Conservation (phyloP, 2,888 invertebrate species). For the Calameuta pallipes region DNA sequence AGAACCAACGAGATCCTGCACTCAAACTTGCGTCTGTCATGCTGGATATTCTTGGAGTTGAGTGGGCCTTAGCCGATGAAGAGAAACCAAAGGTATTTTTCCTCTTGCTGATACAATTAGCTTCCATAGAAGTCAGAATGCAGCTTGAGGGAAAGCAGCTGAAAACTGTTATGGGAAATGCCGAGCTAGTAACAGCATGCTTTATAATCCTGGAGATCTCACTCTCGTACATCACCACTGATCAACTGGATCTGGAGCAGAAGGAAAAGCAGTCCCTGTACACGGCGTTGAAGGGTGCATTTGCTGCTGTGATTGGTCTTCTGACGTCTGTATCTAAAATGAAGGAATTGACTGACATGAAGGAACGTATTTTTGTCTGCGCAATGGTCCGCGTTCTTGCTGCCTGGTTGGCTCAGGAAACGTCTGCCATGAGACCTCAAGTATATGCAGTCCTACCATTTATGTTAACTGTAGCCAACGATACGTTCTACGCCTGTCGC, state of each 20-base stretch:
- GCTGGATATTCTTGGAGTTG: conserved; percentile 84
- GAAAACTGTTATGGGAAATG: conserved; percentile 81
- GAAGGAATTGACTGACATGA: conserved; percentile 74
- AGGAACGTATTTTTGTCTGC: conserved; percentile 83
- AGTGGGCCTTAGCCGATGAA: conserved; percentile 85
- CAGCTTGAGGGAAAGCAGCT: conserved; percentile 88
- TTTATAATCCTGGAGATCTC: conserved; percentile 85
- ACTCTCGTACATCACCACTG: conserved; percentile 82
- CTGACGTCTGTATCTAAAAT: conserved; percentile 80
- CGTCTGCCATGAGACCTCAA: conserved; percentile 86
- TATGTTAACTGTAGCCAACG: conserved; percentile 82
- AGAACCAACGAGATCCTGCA: conserved; percentile 90
- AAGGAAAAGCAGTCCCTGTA: conserved; percentile 93
- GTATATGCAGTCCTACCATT: conserved; percentile 85
- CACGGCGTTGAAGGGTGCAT: conserved; percentile 89
- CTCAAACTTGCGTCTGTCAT: conserved; percentile 84
- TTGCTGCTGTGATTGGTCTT: conserved; percentile 82
- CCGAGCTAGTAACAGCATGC: conserved; percentile 84
- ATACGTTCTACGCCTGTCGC: conserved; percentile 82
- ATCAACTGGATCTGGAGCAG: conserved; percentile 86
- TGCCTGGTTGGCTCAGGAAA: conserved; percentile 93
- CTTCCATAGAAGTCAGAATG: conserved; percentile 94
- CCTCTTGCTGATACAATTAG: conserved; percentile 83
- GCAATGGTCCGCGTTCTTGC: conserved; percentile 86
- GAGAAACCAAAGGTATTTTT: conserved; percentile 86